Evolutionary conservation across 2,113 vertebrate genomes (phyloP), one percentile per base, ranked within the genome.

Genomic region (Brienomyrus brachyistius): DNA sequence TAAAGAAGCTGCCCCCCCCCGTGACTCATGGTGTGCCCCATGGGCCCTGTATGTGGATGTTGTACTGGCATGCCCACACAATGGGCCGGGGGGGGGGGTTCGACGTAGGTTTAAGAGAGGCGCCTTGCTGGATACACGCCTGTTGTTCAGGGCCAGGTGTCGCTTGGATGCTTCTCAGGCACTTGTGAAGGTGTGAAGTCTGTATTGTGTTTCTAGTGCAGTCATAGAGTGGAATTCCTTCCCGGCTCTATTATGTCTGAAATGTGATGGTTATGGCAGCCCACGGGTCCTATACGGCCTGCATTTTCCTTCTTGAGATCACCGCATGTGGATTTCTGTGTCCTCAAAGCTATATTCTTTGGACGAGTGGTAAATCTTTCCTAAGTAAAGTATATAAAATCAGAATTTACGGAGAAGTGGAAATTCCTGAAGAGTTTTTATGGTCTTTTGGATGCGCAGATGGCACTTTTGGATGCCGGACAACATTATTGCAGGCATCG

Each of bases 381-480:
- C 21, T 87, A 19, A 54, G 84, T 15, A 52, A 86, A 86, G 48
- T 54, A 31, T 87, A 48, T 35, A 40, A 87, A 87, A 15, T 15
- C 50, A 15, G 85, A 56, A 87, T 86, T 51, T 15, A 19, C 13
- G 19, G 50, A 47, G 82, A n/a, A 50, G 47, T 86, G 48, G 48
- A 87, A 54, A 87, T 19, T 40, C 85, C 47, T 84, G 40, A 84
- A 84, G 17, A 23, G 40, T 31, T 87, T 54, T 56, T 87, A 54
- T 54, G 85, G 50, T 19, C 50, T 87, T 87, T 56, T 87, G 45
- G 27, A 17, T 87, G 51, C 1, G 6, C 51, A 56, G 45, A 56
- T 31, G 85, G 50, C 85, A 87, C 85, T 87, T 87, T 56, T 87
- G 85, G 50, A 87, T 87, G 85, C 15, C 17, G 31, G 51, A 54